Conservation (phyloP, 37 sponge, comb jelly and placozoan species). For the Beroe ovata region DNA sequence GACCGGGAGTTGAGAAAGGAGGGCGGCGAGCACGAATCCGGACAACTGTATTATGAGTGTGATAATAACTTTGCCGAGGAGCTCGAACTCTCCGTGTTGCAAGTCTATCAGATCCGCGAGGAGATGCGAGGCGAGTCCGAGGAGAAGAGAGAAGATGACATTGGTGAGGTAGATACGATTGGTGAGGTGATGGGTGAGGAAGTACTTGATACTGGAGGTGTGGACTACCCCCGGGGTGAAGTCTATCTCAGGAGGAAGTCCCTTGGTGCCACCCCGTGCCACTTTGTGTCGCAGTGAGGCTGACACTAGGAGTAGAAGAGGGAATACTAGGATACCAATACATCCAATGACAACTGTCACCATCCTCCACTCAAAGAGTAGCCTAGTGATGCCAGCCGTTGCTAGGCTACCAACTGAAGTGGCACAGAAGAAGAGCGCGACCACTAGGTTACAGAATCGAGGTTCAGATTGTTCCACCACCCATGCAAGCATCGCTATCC, state of each 20-base stretch:
- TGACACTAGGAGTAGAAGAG: background rate
- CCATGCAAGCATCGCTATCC: background rate
- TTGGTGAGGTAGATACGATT: constrained; percentile 5
- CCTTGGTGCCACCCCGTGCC: constrained; percentile 2
- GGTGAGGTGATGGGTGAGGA: background rate
- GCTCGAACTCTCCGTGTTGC: background rate
- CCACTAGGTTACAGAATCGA: background rate
- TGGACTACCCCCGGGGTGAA: background rate
- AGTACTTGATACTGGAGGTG: background rate
- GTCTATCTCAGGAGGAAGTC: background rate
- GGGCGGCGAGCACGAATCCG: background rate
- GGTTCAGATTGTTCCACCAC: background rate
- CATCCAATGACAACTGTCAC: background rate
- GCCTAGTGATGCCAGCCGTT: background rate
- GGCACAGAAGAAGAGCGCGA: background rate
- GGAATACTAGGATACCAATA: background rate
- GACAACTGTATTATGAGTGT: background rate
- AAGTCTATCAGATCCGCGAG: background rate
- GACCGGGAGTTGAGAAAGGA: background rate
- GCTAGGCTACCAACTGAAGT: background rate
- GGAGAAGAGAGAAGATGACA: background rate
- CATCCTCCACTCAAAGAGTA: background rate
- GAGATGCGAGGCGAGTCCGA: background rate
- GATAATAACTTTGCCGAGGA: background rate
- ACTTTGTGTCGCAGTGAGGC: background rate